Percentiles rank a stretch among this genome's conserved stretches.
These are phyloP conservation scores for Oryzias melastigma DNA, from an alignment of 2,113 vertebrate species.

Conservation along the genomic window DNA sequence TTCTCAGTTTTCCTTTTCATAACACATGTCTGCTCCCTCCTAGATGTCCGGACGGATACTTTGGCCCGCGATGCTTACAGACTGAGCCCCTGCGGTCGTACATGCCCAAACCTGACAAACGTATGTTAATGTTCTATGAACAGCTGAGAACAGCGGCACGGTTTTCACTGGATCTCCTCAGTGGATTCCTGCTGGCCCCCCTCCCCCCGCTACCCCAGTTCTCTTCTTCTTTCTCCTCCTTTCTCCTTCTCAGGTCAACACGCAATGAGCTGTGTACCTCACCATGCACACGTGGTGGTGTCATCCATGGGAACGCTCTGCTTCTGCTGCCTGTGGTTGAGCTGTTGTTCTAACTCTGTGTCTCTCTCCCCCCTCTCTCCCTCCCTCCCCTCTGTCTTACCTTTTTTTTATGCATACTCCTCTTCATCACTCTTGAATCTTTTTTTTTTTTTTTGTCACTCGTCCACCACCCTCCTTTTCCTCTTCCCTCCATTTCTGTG, in stretches of 20 bases:
- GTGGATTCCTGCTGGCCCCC: slow-evolving; percentile 53
- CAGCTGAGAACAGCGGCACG: slow-evolving; percentile 73
- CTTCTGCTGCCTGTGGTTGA: slow-evolving; percentile 74
- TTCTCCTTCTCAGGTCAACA: slow-evolving; percentile 69
- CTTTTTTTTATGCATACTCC: slow-evolving; percentile 46
- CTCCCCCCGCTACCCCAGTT: slow-evolving; percentile 6
- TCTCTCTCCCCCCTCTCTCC: slow-evolving; percentile 69
- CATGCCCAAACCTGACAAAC: slow-evolving; percentile 96
- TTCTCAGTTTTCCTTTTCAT: slow-evolving; percentile 51
- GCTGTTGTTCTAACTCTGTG: slow-evolving; percentile 79
- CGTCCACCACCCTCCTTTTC: slow-evolving; percentile 71
- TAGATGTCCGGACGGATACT: slow-evolving; percentile 98
- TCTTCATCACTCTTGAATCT: slow-evolving; percentile 37
- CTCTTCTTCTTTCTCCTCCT: slow-evolving; percentile 51
- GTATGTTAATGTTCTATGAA: slow-evolving; percentile 86
- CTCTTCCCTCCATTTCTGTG: slow-evolving; percentile 75
- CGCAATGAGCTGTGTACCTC: slow-evolving; percentile 58
- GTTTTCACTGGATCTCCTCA: slow-evolving; percentile 71
- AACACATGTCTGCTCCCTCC: slow-evolving; percentile 89
- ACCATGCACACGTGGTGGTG: slow-evolving; percentile 57
- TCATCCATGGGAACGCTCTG: slow-evolving; percentile 71
- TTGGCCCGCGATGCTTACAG: slow-evolving; percentile 95
- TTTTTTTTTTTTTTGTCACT: slow-evolving; percentile 66
- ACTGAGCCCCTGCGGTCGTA: slow-evolving; percentile 93
- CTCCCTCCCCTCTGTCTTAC: slow-evolving; percentile 19